These are phyloP conservation scores for Machaerirhynchus nigripectus DNA, from an alignment of 2,113 vertebrate genomes.

Conservation along the genomic window DNA sequence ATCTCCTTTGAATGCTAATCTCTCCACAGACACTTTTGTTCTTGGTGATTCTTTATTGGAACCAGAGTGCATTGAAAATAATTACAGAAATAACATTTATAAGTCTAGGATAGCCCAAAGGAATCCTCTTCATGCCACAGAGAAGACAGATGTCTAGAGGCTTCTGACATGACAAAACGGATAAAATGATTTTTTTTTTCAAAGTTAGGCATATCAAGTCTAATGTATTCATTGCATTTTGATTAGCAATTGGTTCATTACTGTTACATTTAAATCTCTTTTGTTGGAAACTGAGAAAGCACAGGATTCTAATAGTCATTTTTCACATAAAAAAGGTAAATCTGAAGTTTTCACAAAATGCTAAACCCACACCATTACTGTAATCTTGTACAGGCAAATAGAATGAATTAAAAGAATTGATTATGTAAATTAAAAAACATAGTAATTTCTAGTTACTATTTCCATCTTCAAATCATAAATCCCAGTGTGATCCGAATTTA, in stretches of 20 bases:
- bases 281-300: not conserved
- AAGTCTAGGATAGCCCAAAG: not conserved
- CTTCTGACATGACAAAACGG: not conserved
- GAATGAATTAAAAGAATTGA: not conserved
- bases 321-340: not conserved
- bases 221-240: not conserved
- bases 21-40: not conserved
- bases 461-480: not conserved
- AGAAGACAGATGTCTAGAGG: not conserved
- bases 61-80: not conserved
- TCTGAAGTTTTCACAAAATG: not conserved
- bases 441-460: not conserved
- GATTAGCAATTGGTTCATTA: not conserved
- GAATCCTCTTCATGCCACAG: not conserved
- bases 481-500: not conserved
- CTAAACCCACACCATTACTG: not conserved
- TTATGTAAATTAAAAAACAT: not conserved
- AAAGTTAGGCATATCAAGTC: not conserved
- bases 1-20: not conserved
- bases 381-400: not conserved
- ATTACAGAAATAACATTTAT: not conserved
- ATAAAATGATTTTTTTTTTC: not conserved
- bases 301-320: not conserved
- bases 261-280: not conserved
- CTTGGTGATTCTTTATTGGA: not conserved